Evolutionary conservation across 2,797 vertebrate genomes (phyloP), one percentile per base, ranked within the genome.

Genomic region (Protonibea diacanthus): DNA sequence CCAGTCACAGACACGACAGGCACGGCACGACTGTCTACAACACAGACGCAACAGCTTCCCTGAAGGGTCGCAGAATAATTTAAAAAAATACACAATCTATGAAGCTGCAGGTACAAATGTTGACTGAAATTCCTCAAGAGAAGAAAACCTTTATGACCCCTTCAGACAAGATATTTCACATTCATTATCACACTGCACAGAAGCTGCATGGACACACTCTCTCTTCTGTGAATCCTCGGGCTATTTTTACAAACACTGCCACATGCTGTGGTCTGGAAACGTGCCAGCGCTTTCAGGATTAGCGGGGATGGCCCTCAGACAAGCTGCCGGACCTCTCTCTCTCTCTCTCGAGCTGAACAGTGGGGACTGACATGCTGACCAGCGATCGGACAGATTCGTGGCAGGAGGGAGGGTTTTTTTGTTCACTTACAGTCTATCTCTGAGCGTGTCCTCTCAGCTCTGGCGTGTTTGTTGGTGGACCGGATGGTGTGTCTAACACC

Each of bases 401-500:
- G 71, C 58, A 57, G 45, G 42, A 38, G 44, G 33, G 59, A 3
- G 15, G 3, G 17, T 44, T 57, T 20, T 38, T 9, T 33, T 33
- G 76, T 60, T 74, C 20, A 97, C 98, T 96, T 93, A 99, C 98
- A 98, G 90, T 99, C 96, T 2, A 99, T 97, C 95, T 99, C 98
- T 0, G 98, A 99, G 0, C 95, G 97, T 0, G 98, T 99, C 85
- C 96, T 96, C 87, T 98, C 97, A 2, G 97, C 96, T 89, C 97
- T 91, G 70, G 94, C 79, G 3, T 96, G 96, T 91, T 97, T 97
- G 93, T 96, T 98, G 44, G 95, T 96, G 62, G 98, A 99, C 78
- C 97, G 97, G 91, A 99, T 99, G n/a, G 98, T 99, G 83, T 98
- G 97, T 80, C 97, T 96, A 87, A 97, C 96, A 0, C 94, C 91